These are phyloP conservation scores for Serinus canaria DNA, from an alignment of 2,113 vertebrate species.

Conservation along the genomic window DNA sequence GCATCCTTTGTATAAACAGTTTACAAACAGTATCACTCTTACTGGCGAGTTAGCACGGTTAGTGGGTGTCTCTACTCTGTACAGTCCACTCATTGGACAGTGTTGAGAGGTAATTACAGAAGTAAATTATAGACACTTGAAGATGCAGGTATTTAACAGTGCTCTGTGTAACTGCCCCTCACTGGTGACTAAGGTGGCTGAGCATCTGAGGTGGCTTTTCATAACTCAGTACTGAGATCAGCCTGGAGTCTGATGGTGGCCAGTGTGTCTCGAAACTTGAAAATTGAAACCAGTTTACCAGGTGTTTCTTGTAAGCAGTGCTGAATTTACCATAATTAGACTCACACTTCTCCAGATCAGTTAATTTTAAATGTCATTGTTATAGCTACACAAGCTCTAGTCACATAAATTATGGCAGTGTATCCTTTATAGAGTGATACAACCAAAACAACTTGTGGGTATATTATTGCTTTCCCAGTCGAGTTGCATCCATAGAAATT, in stretches of 20 bases:
- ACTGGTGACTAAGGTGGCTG: background rate
- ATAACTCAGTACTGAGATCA: background rate
- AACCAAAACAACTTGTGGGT: background rate
- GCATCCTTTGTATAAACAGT: background rate
- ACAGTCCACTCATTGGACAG: background rate
- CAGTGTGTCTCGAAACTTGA: background rate
- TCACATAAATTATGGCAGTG: background rate
- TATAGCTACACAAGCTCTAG: background rate
- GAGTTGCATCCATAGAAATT: background rate
- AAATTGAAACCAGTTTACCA: background rate
- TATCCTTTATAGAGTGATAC: background rate
- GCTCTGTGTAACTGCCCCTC: background rate
- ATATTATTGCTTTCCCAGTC: background rate
- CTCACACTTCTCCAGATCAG: background rate
- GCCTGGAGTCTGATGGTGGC: background rate
- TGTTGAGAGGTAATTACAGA: background rate
- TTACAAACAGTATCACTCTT: background rate
- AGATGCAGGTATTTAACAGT: background rate
- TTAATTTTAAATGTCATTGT: background rate
- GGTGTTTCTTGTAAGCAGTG: background rate
- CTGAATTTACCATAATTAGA: background rate
- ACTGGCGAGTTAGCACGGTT: rapidly evolving
- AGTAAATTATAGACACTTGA: background rate
- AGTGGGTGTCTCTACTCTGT: background rate
- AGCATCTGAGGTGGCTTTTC: background rate